These are phyloP conservation scores for Pristionchus mayeri DNA, from an alignment of 2,888 invertebrate species.

Conservation along the genomic window DNA sequence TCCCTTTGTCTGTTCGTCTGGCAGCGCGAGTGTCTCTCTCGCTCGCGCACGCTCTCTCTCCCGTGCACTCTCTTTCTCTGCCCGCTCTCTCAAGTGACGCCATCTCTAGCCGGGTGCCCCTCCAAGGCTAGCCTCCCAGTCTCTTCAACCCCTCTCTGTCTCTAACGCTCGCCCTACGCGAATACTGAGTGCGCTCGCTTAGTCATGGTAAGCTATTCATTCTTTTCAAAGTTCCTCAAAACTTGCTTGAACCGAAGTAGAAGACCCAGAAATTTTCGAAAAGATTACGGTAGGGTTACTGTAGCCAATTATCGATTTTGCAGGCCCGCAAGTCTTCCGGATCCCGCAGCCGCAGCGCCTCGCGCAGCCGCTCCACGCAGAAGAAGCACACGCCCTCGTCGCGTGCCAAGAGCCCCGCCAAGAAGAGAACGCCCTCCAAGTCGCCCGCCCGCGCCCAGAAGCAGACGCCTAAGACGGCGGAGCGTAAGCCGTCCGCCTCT, in stretches of 20 bases:
- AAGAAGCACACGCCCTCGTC: constrained; percentile 12
- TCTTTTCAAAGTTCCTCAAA: background rate
- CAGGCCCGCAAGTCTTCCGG: background rate
- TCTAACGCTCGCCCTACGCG: background rate
- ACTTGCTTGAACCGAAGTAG: background rate
- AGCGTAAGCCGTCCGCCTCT: constrained; percentile 11
- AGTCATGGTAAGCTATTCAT: constrained; percentile 25
- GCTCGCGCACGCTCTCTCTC: constrained; percentile 10
- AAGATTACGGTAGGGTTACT: background rate
- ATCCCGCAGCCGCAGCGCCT: constrained; percentile 12
- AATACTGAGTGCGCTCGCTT: background rate
- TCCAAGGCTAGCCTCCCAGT: background rate
- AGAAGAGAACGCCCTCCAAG: constrained; percentile 23
- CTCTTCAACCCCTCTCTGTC: background rate
- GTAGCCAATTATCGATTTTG: background rate
- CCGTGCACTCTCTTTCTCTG: background rate
- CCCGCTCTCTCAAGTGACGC: constrained; percentile 37
- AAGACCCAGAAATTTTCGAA: background rate
- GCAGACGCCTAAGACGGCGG: background rate
- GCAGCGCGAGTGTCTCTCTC: constrained; percentile 1
- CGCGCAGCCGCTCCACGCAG: background rate
- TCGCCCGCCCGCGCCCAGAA: constrained; percentile 12
- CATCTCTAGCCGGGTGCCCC: background rate
- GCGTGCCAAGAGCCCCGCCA: background rate
- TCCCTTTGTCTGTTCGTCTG: background rate